Percentiles rank a stretch among this genome's conserved stretches.
phyloP scores from a whole-genome alignment of 2,113 vertebrate genomes.

The Lophura nycthemera region DNA sequence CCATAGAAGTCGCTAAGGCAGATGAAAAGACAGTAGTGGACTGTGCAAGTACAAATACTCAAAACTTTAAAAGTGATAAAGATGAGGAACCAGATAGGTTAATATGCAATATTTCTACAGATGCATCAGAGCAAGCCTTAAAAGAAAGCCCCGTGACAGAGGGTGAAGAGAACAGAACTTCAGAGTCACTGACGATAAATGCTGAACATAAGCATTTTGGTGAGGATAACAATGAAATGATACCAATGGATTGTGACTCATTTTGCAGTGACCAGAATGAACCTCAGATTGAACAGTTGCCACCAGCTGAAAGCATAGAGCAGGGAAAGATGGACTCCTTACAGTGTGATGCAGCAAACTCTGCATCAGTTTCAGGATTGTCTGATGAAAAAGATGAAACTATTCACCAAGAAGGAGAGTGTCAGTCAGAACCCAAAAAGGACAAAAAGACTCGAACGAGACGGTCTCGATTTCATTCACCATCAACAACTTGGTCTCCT shows the following conservation, averaged over 20 bases:
- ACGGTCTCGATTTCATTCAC: conserved; percentile 94
- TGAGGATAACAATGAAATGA: conserved; percentile 85
- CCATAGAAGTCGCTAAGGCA: conserved; percentile 18
- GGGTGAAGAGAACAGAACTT: conserved; percentile 21
- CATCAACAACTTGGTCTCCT: conserved; percentile 93
- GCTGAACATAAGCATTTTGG: conserved; percentile 66
- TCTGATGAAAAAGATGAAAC: conserved; percentile 63
- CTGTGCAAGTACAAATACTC: conserved; percentile 1
- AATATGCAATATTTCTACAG: neutral
- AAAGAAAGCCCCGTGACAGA: conserved; percentile 30
- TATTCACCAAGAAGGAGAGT: conserved; percentile 57
- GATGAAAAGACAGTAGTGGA: conserved; percentile 1
- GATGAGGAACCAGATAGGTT: conserved; percentile 42
- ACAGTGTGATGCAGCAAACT: conserved; percentile 5
- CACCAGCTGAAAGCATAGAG: conserved; percentile 36
- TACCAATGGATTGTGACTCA: conserved; percentile 93
- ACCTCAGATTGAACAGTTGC: conserved; percentile 63
- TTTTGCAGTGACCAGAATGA: conserved; percentile 84
- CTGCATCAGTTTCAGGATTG: conserved; percentile 3
- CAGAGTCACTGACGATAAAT: neutral
- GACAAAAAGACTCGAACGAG: conserved; percentile 79
- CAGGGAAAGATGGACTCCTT: conserved; percentile 22
- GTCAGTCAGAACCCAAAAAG: conserved; percentile 59
- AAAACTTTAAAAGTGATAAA: neutral
- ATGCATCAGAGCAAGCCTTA: conserved; percentile 22